Percentiles rank a stretch among this genome's conserved stretches.
phyloP scores from a whole-genome alignment of 2,797 vertebrate genomes.

The Sebastes hubbsi region DNA sequence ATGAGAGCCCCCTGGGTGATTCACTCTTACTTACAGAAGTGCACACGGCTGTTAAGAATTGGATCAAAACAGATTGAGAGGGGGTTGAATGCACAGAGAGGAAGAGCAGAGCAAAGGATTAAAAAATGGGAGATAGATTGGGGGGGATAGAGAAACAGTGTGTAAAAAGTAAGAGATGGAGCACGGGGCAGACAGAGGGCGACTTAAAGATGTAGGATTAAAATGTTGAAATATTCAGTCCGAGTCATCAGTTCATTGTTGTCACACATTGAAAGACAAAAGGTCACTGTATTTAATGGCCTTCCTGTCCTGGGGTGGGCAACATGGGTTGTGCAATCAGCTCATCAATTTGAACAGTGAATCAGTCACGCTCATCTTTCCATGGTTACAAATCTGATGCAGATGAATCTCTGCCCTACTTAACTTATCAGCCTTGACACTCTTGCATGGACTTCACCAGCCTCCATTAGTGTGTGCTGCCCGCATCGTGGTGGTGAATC shows the following conservation, averaged over 20 bases:
- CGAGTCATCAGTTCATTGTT: constrained; percentile 52
- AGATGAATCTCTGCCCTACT: constrained; percentile 58
- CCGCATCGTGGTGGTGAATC: background rate
- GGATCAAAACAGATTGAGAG: constrained; percentile 81
- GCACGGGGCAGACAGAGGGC: constrained; percentile 13
- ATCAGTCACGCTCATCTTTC: constrained; percentile 54
- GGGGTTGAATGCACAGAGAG: constrained; percentile 60
- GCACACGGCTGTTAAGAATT: constrained; percentile 79
- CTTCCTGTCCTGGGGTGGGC: constrained; percentile 35
- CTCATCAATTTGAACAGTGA: constrained; percentile 60
- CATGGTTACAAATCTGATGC: constrained; percentile 52
- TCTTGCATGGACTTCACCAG: constrained; percentile 28
- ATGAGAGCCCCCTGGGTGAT: constrained; percentile 81
- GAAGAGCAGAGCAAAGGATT: constrained; percentile 55
- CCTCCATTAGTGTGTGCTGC: constrained; percentile 22
- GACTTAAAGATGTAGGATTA: constrained; percentile 36
- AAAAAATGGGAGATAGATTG: constrained; percentile 60
- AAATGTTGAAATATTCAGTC: constrained; percentile 44
- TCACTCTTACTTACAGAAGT: constrained; percentile 81
- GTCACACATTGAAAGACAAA: constrained; percentile 60
- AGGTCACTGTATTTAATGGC: constrained; percentile 60
- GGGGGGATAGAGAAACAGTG: constrained; percentile 33
- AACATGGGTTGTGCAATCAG: constrained; percentile 45
- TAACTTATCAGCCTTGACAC: constrained; percentile 57
- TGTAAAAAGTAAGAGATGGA: constrained; percentile 40